These are phyloP conservation scores for Dicroscelio sp. DNA, from an alignment of 2,888 invertebrate genomes.

Conservation along the genomic window DNA sequence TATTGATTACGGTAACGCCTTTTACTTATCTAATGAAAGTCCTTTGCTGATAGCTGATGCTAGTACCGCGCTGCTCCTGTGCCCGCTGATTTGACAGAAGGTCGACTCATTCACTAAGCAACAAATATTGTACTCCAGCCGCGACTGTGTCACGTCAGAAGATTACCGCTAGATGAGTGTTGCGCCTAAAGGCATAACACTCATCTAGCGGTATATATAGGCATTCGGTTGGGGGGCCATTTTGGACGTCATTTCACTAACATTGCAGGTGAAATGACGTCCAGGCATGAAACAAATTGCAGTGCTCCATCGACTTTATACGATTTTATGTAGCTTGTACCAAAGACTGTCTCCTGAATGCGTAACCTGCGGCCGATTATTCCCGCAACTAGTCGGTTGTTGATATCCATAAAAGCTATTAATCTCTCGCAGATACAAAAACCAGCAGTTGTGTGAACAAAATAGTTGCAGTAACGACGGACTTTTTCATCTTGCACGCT, in stretches of 20 bases:
- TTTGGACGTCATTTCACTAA: neutral
- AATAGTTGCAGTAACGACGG: neutral
- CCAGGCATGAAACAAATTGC: neutral
- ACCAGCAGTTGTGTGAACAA: slow-evolving; percentile 12
- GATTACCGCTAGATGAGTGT: too few relatives aligned
- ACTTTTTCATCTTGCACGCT: neutral
- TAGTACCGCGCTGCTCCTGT: too few relatives aligned
- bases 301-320: neutral
- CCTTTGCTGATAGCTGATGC: too few relatives aligned
- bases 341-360: neutral
- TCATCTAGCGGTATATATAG: too few relatives aligned
- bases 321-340: neutral
- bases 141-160: too few relatives aligned
- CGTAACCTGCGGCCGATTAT: neutral
- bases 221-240: too few relatives aligned
- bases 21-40: too few relatives aligned
- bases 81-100: too few relatives aligned
- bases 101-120: too few relatives aligned
- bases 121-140: neutral
- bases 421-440: neutral
- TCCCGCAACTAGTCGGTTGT: neutral
- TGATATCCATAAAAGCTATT: neutral
- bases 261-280: slow-evolving; percentile 10
- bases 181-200: too few relatives aligned
- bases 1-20: too few relatives aligned